Evolutionary conservation across 2,113 vertebrate species (phyloP).

Genomic region (Crotalus viridis): DNA sequence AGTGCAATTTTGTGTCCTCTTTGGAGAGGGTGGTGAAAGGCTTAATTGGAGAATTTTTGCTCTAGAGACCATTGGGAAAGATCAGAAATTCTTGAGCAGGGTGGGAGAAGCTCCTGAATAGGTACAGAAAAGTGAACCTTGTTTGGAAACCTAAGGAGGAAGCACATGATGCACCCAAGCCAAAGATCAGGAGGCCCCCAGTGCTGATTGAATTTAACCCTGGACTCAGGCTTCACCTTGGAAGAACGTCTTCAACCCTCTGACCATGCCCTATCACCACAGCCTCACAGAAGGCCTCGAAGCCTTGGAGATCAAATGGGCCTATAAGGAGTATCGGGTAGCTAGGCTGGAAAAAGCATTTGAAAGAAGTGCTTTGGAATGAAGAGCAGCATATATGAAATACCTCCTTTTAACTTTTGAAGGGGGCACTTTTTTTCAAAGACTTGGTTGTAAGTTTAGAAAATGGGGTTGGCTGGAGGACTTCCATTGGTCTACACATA

Average conservation of each 20-base stretch:
- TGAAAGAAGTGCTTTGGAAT: background rate
- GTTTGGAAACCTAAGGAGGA: background rate
- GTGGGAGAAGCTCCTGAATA: background rate
- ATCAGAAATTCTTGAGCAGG: background rate
- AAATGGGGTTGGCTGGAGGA: conserved; percentile 48
- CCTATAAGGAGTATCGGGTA: background rate
- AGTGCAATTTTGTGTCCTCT: background rate
- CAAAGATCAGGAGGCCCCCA: background rate
- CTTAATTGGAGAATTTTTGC: background rate
- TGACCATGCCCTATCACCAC: background rate
- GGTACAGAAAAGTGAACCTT: background rate
- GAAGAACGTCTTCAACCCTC: background rate
- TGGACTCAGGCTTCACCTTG: background rate
- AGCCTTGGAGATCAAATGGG: background rate
- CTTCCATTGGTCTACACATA: conserved; percentile 30
- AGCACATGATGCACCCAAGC: background rate
- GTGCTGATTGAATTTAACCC: background rate
- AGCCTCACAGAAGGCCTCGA: background rate
- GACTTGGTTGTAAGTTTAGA: conserved; percentile 54
- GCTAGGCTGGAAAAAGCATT: background rate
- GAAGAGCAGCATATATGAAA: background rate
- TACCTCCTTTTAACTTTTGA: background rate
- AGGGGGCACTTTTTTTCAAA: background rate
- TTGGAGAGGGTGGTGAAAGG: background rate
- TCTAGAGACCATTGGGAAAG: background rate